A percentile compares a stretch with the other conserved stretches of the same genome.
Evolutionary conservation across 2,113 vertebrate genomes (phyloP).

Genomic region (Atlantisia rogersi): DNA sequence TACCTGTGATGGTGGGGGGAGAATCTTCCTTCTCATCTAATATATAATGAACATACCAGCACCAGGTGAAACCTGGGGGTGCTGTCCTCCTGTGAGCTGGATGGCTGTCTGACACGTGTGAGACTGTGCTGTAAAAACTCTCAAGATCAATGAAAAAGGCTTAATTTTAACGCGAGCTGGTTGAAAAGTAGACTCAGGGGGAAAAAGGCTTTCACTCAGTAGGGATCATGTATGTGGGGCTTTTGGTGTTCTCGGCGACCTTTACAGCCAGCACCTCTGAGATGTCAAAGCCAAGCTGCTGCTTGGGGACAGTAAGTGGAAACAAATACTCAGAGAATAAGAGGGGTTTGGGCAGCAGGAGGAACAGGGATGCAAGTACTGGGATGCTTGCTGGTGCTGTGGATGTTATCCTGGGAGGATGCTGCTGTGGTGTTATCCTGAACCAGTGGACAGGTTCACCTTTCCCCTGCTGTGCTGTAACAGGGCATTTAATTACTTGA

Average conservation of each 20-base stretch:
- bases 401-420: not conserved
- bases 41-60: not conserved
- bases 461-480: not conserved
- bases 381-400: not conserved
- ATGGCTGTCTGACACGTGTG: accelerated
- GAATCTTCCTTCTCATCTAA: not conserved
- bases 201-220: not conserved
- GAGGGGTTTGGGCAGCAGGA: not conserved
- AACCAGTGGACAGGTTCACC: not conserved
- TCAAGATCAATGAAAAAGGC: not conserved
- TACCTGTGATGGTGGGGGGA: not conserved
- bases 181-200: not conserved
- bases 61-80: not conserved
- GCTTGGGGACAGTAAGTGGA: not conserved
- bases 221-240: no score
- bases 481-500: not conserved
- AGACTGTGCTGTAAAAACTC: not conserved
- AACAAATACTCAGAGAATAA: not conserved
- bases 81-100: not conserved
- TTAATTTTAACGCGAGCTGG: not conserved
- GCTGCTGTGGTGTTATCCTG: not conserved
- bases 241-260: not conserved
- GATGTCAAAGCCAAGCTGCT: not conserved
- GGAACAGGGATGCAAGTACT: not conserved
- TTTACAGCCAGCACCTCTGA: not conserved